Conservation (phyloP, 2,113 vertebrate species). For the Tapirus terrestris region DNA sequence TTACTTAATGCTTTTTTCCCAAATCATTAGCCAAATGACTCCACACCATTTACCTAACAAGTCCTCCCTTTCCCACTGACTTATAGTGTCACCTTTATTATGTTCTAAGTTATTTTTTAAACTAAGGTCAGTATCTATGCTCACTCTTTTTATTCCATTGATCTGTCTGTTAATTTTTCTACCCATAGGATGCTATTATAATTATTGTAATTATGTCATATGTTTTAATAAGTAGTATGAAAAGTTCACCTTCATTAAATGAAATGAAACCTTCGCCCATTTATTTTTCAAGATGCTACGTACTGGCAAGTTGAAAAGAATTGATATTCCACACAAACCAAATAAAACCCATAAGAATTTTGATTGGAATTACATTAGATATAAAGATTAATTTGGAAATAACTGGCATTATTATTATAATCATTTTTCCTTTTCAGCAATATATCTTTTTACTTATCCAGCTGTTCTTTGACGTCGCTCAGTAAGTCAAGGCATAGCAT, state of each 20-base stretch:
- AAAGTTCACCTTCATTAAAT: slow-evolving; percentile 42
- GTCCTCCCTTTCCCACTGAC: neutral
- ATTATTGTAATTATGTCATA: slow-evolving; percentile 28
- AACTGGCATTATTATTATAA: neutral
- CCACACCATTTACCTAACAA: neutral
- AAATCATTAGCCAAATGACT: slow-evolving; percentile 23
- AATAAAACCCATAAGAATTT: slow-evolving; percentile 39
- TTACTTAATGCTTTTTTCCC: neutral
- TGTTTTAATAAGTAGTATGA: slow-evolving; percentile 36
- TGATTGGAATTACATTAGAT: slow-evolving; percentile 38
- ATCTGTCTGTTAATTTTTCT: slow-evolving; percentile 24
- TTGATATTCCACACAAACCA: slow-evolving; percentile 43
- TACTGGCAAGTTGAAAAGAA: slow-evolving; percentile 49
- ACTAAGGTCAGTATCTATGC: neutral
- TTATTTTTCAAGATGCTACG: slow-evolving; percentile 47
- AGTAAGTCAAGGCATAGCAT: neutral
- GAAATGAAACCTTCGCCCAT: neutral
- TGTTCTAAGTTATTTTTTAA: neutral
- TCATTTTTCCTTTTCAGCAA: slow-evolving; percentile 41
- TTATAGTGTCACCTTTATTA: neutral
- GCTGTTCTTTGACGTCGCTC: neutral
- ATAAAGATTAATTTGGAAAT: slow-evolving; percentile 54
- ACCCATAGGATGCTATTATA: neutral
- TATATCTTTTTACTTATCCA: neutral
- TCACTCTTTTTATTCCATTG: neutral